Evolutionary conservation across 2,113 vertebrate genomes (phyloP).

Genomic region (Hoplias malabaricus): DNA sequence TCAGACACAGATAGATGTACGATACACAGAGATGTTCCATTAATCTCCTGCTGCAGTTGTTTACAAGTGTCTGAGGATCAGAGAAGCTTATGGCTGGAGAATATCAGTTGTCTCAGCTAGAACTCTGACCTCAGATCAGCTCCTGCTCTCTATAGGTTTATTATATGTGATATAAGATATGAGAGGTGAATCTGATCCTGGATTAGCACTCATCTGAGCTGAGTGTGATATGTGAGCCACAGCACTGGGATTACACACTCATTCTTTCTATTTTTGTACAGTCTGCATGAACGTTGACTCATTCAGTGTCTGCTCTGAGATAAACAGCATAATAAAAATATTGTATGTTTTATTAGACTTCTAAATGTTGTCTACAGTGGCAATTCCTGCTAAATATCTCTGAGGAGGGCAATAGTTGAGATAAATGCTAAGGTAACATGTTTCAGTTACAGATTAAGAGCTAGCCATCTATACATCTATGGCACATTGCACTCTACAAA

Average conservation of each 20-base stretch:
- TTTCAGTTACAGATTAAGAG: too few species aligned
- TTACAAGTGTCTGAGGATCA: not conserved
- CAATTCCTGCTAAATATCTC: too few species aligned
- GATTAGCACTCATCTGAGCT: not conserved
- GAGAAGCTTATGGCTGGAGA: not conserved
- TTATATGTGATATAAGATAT: not conserved
- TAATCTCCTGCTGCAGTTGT: not conserved
- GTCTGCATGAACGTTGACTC: slow-evolving; percentile 46
- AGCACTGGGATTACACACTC: not conserved
- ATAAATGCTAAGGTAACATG: too few species aligned
- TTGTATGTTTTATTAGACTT: not conserved
- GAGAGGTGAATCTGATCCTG: not conserved
- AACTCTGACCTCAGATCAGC: not conserved
- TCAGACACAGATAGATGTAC: too few species aligned
- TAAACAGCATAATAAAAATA: not conserved
- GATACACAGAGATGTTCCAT: too few species aligned
- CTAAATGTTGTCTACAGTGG: too few species aligned
- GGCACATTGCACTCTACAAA: too few species aligned
- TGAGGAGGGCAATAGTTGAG: too few species aligned
- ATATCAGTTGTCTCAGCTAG: not conserved
- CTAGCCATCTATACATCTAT: too few species aligned
- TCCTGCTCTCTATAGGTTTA: not conserved
- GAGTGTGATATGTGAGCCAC: not conserved
- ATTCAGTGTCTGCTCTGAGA: too few species aligned
- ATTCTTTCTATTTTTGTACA: slow-evolving; percentile 45